A percentile compares a stretch with the other conserved stretches of the same genome.
Evolutionary conservation across 2,797 vertebrate species (phyloP).

Genomic region (Falco rusticolus): DNA sequence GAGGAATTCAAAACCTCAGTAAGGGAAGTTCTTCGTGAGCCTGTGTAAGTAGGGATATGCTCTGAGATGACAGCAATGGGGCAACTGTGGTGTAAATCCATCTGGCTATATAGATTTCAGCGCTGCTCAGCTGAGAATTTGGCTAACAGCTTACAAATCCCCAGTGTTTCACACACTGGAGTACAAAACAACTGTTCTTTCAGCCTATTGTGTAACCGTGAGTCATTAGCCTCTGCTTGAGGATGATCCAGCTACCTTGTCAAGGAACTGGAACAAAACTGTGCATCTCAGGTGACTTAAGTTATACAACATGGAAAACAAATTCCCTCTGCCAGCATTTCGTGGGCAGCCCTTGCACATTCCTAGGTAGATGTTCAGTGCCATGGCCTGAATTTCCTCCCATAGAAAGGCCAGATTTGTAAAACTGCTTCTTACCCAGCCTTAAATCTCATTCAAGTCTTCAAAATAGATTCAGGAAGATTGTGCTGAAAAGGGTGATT

Average conservation of each 20-base stretch:
- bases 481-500: neutral
- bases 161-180: neutral
- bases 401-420: neutral
- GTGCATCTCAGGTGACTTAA: neutral
- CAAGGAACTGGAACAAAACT: neutral
- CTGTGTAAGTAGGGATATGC: neutral
- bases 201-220: neutral
- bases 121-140: neutral
- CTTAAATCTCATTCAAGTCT: neutral
- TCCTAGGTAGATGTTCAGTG: neutral
- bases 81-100: neutral
- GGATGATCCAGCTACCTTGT: neutral
- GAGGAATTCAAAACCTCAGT: neutral
- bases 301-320: neutral
- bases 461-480: neutral
- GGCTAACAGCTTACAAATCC: neutral
- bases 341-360: neutral
- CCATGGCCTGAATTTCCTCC: neutral
- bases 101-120: neutral
- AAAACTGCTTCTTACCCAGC: neutral
- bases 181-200: slow-evolving; percentile 5
- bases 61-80: neutral
- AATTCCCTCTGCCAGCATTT: neutral
- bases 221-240: neutral
- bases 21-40: neutral